Evolutionary conservation across 1,140 invertebrate species (phyloP).

Genomic region (Macrosteles quadrilineatus): DNA sequence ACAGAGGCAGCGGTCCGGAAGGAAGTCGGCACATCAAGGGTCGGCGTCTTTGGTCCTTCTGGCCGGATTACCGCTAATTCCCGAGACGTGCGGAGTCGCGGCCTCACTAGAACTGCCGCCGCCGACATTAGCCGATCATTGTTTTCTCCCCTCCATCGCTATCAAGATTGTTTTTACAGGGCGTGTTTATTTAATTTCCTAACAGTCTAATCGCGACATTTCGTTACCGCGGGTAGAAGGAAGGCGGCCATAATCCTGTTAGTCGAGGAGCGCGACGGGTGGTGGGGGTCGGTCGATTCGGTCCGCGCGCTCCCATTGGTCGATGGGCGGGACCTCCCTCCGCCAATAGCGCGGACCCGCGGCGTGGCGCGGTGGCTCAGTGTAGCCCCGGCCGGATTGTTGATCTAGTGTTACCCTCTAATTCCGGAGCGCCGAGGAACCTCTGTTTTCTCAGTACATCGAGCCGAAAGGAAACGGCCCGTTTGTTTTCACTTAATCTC

Average conservation of each 20-base stretch:
- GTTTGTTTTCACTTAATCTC: conserved; percentile 48
- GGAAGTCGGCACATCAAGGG: not conserved
- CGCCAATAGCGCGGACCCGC: conserved; percentile 14
- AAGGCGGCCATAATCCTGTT: conserved; percentile 33
- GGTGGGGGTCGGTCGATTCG: not conserved
- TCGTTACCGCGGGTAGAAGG: conserved; percentile 23
- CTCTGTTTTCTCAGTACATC: conserved; percentile 36
- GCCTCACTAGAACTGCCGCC: not conserved
- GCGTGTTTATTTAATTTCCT: conserved; percentile 36
- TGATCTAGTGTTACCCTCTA: conserved; percentile 27
- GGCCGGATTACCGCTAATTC: conserved; percentile 30
- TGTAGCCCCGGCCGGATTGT: conserved; percentile 26
- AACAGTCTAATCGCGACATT: conserved; percentile 31
- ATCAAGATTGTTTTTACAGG: conserved; percentile 35
- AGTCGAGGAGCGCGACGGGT: not conserved
- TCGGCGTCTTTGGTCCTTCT: not conserved
- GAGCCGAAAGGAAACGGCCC: conserved; percentile 46
- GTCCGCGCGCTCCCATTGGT: not conserved
- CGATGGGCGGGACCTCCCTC: conserved; percentile 23
- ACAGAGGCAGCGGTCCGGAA: not conserved
- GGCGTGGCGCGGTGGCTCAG: conserved; percentile 16
- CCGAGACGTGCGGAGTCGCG: conserved; percentile 19
- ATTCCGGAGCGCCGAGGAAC: conserved; percentile 23
- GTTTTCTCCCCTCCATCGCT: conserved; percentile 28
- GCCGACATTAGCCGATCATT: conserved; percentile 26